Base-by-base conservation (phyloP, 2,113 vertebrate species). In the Sapayoa aenigma region DNA sequence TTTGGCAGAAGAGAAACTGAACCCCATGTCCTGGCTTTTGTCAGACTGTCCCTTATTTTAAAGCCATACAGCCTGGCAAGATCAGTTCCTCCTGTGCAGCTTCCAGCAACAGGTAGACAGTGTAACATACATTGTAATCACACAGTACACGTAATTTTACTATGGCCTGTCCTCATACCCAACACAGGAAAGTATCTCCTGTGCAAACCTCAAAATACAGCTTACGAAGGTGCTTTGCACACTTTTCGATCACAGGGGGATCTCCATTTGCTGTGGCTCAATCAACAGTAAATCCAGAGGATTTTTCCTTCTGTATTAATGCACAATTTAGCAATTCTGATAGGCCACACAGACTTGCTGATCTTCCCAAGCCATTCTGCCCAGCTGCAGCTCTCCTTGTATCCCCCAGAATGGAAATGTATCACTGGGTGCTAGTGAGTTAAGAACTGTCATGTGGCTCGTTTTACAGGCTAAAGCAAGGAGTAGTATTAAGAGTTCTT, bases 271-370 rank as follows among this genome's bases (percentile, higher is more conserved):
- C 42, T 42, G 31, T 41, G 8, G 20, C 35, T 44, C 5, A 5
- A 30, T 67, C 31, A 27, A n/a, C 2, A 50, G 44, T 30, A 88
- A 76, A 86, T 22, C 21, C 83, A 49, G 78, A 88, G 37, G 35
- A 47, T 31, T 75, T 65, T 63, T 65, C 41, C 19, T 47, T 52
- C 37, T 6, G 9, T 49, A 65, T 55, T 53, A 65, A 55, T 5
- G 13, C 20, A 55, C 0, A 0, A 42, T 52, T 60, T 76, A 41
- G 37, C 24, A 49, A 8, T 42, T 62, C 56, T 62, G 37, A 31
- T 37, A 80, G 44, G 42, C 31, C 19, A 65, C 15, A 15, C 5
- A 49, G 20, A 8, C n/a, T 82, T 24, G 15, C 50, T 66, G 21
- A 79, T 66, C 37, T 53, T 71, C 30, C 74, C 33, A 22, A 81